Percentiles rank a stretch among this genome's conserved stretches.
These are phyloP conservation scores for Leptoteleia sp. DNA, from an alignment of 1,140 invertebrate species.

Conservation along the genomic window DNA sequence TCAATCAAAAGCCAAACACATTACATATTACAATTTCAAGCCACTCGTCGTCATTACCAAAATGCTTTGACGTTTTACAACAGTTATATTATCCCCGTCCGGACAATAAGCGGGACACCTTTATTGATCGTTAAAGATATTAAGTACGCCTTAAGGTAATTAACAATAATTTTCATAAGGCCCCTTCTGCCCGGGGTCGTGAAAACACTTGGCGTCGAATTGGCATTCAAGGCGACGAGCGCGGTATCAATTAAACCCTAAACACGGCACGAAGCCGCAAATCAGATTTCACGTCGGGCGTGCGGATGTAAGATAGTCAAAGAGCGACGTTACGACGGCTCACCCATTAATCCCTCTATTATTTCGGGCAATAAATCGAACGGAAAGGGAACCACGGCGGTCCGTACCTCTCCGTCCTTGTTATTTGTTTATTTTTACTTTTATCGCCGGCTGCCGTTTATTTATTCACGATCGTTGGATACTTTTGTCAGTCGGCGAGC, in stretches of 20 bases:
- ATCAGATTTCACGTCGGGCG: slow-evolving; percentile 21
- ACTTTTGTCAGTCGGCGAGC: slow-evolving; percentile 38
- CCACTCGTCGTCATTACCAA: too few relatives aligned
- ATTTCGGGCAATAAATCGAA: slow-evolving; percentile 14
- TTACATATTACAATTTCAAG: too few relatives aligned
- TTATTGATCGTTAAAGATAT: too few relatives aligned
- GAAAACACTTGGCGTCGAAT: not conserved
- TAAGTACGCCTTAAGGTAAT: too few relatives aligned
- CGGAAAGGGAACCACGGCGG: slow-evolving; percentile 1
- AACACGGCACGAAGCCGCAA: slow-evolving; percentile 6
- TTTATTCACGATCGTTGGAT: slow-evolving; percentile 39
- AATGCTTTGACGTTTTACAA: too few relatives aligned
- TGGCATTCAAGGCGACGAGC: slow-evolving; percentile 2
- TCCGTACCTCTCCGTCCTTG: slow-evolving; percentile 6
- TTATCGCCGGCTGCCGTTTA: slow-evolving; percentile 12
- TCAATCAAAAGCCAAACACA: too few relatives aligned
- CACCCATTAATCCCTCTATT: slow-evolving; percentile 18
- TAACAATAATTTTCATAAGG: too few relatives aligned
- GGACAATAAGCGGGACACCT: too few relatives aligned
- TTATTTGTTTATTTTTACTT: slow-evolving; percentile 9
- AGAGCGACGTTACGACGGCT: not conserved
- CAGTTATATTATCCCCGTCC: too few relatives aligned
- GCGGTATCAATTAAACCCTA: slow-evolving; percentile 10
- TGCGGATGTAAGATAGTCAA: slow-evolving; percentile 19
- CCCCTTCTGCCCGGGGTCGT: too few relatives aligned